Base-by-base conservation (phyloP, 1,140 invertebrate genomes). In the Polyergus mexicanus region DNA sequence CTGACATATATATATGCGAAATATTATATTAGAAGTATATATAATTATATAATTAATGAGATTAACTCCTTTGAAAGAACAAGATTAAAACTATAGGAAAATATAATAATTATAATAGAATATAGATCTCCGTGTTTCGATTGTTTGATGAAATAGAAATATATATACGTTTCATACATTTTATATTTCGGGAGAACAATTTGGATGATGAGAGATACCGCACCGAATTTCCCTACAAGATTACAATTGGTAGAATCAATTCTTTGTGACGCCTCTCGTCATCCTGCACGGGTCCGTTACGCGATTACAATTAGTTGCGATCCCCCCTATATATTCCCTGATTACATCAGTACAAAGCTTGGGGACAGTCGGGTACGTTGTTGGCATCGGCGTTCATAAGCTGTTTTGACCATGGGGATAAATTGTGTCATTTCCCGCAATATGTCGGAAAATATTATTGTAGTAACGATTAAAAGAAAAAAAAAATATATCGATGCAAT, bases 241-340 rank as follows among this genome's bases (percentile, higher is more conserved):
- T 88, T 90, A 90, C 78, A 86, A 74, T 89, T 81, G 85, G 63
- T 77, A 83, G 65, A 86, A 77, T 88, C 69, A 89, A 90, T 90
- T 90, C 86, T 81, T 88, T 77, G 76, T 78, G 69, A 88, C 84
- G 86, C 75, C 56, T 86, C 81, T 88, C 85, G 38, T 76, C 85
- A 65, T 56, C 77, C 76, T 85, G 22, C 54, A 54, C 76, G 35
- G 86, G 54, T 74, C 80, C 28, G 86, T 90, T 90, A 90, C 60
- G 84, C 89, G 89, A 90, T 90, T 90, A 90, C 86, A 90, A 90
- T 90, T 90, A 90, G 88, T 58, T 87, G 83, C 75, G 69, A 19
- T n/a, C 60, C 86, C 74, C 77, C 83, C 58, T 83, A 84, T 84
- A 84, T 90, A 86, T 83, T 90, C 83, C 71, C 81, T 89, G 86